Conservation (phyloP, 1,140 invertebrate genomes). For the Hydropsyche tenuis region DNA sequence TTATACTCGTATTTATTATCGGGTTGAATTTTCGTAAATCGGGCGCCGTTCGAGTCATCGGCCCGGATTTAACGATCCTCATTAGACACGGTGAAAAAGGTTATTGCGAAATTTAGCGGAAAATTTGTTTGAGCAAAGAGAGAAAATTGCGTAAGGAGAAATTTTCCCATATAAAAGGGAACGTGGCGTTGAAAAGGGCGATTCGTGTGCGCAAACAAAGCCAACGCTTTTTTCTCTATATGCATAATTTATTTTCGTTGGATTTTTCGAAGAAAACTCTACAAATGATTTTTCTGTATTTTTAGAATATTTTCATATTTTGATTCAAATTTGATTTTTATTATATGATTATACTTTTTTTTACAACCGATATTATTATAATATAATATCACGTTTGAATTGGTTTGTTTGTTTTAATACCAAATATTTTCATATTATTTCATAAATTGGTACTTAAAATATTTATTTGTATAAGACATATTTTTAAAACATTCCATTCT, state of each 20-base stretch:
- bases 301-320: background rate
- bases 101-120: conserved; percentile 41
- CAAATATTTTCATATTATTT: too few species aligned
- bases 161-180: conserved; percentile 19
- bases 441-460: too few species aligned
- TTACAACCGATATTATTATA: background rate
- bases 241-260: conserved; percentile 15
- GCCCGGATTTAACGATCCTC: conserved; percentile 39
- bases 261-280: background rate
- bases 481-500: too few species aligned
- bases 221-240: background rate
- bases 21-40: conserved; percentile 30
- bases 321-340: background rate
- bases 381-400: too few species aligned
- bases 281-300: background rate
- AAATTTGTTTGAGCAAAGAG: conserved; percentile 40
- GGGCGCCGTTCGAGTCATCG: conserved; percentile 28
- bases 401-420: too few species aligned
- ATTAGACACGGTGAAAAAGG: conserved; percentile 35
- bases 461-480: too few species aligned
- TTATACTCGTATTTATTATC: conserved; percentile 4
- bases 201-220: conserved; percentile 5
- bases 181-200: conserved; percentile 8
- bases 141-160: conserved; percentile 30
- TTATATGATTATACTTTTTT: background rate